Base-by-base conservation (phyloP, 2,797 vertebrate genomes). In the Bovichtus diacanthus region DNA sequence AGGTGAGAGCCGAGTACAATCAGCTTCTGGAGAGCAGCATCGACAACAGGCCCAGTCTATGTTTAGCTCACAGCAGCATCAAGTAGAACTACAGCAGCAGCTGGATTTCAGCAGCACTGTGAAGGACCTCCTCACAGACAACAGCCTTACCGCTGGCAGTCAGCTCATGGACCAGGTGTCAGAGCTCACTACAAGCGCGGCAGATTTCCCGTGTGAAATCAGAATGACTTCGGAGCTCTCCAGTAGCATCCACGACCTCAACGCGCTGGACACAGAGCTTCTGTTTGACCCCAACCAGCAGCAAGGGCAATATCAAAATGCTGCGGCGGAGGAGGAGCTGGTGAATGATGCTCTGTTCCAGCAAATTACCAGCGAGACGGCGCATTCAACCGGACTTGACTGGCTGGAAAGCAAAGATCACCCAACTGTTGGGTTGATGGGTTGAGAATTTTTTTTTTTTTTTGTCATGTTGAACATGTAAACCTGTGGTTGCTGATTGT, bases 361-460 rank as follows among this genome's bases (percentile, higher is more conserved):
- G 86, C 98, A 99, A 82, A 98, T 99, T 75, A 97, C 96, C 94
- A 96, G 93, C 73, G 97, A 99, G 88, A 94, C 97, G 58, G 95
- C 96, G 58, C 97, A 95, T 92, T 92, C 97, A 41, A 92, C 96
- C 73, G 97, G 97, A 88, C 98, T 99, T 82, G 98, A 99, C 82
- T 99, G 98, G 98, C 95, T 99, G 85, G 98, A 99, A 89, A 99
- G 96, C 93, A 99, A 99, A 95, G 98, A 99, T 95, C 98, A 99
- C 90, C 95, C 98, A 83, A 94, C 97, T 79, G 98, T 96, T 95
- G 97, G 97, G 93, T 92, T 99, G 94, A 98, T 95, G 93, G 91
- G 90, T 66, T 93, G 80, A 93, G 38, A 29, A 41, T 92, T 93
- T 92, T 95, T 91, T 25, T 78, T 76, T 78, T 76, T 85, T 78